Base-by-base conservation (phyloP, 2,113 vertebrate species). In the Dicrurus megarhynchus region DNA sequence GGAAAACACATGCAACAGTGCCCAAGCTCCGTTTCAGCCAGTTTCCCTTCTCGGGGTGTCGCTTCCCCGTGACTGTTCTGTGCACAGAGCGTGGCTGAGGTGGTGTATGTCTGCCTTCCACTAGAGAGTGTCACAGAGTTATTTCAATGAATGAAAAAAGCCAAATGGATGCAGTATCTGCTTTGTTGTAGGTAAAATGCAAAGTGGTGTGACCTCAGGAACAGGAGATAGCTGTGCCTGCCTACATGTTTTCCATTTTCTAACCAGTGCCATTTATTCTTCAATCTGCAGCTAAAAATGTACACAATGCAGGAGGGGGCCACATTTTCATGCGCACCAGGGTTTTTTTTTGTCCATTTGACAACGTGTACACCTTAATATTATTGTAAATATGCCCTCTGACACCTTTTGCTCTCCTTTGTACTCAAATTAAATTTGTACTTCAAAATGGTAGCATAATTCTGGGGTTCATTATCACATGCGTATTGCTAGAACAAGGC, bases 1-100 rank as follows among this genome's bases (percentile, higher is more conserved):
- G 97, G 94, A 96, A 97, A 97, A 97, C 95, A 95, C 98, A 98
- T 95, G 97, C 97, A 97, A 98, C 95, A 95, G 90, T 97, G 94
- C 96, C 90, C 89, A 94, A 88, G 96, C 93, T 97, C 93, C 4
- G 33, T 96, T 96, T 94, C 90, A 95, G 90, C 46, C 86, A 64
- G 68, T 47, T 79, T 74, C n/a, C n/a, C 83, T 87, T 64, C 55
- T 33, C 8, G 3, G 61, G 76, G 73, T 30, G 60, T 32, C 9
- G 82, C 73, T 82, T 92, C 23, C 68, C 47, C 4, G 4, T 33
- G 79, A 56, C 74, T 76, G 71, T 22, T 73, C 18, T 7, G 50
- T 26, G 74, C 35, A 7, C 56, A 3, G 60, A 93, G 83, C 37
- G 3, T 59, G 92, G 84, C 93, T 94, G 85, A 52, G 89, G 88